These are phyloP conservation scores for Pollenia amentaria DNA, from an alignment of 2,888 invertebrate species.

Conservation along the genomic window DNA sequence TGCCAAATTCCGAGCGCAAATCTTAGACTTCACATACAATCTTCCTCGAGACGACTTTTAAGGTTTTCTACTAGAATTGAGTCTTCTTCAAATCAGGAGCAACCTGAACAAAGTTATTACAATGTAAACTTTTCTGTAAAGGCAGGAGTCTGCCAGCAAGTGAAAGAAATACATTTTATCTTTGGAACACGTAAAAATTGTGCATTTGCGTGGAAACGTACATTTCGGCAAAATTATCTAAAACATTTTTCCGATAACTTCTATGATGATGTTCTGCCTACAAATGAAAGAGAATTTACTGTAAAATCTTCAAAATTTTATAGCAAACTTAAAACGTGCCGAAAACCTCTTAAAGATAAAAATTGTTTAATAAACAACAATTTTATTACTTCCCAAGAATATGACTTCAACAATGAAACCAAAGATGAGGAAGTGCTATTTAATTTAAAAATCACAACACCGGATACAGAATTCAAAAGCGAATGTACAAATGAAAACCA, in stretches of 20 bases:
- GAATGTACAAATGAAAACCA: constrained; percentile 5
- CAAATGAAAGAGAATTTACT: constrained; percentile 70
- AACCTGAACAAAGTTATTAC: background rate
- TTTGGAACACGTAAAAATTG: constrained; percentile 71
- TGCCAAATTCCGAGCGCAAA: constrained; percentile 4
- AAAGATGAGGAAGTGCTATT: constrained; percentile 26
- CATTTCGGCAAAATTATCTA: constrained; percentile 56
- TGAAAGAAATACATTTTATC: constrained; percentile 75
- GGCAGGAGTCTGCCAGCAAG: constrained; percentile 75
- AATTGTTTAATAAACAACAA: constrained; percentile 45
- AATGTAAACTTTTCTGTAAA: constrained; percentile 70
- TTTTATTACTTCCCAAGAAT: constrained; percentile 46
- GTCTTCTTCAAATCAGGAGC: background rate
- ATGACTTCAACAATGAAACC: background rate
- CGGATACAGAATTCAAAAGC: constrained; percentile 16
- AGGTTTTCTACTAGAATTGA: constrained; percentile 7
- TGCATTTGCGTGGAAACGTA: constrained; percentile 77
- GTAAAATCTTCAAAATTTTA: constrained; percentile 45
- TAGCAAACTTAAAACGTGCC: background rate
- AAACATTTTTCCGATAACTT: background rate
- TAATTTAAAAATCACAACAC: constrained; percentile 16
- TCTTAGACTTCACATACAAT: background rate
- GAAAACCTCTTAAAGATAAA: background rate
- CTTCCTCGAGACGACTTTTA: constrained; percentile 22
- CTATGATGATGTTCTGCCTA: constrained; percentile 37